Base-by-base conservation (phyloP, 2,113 vertebrate species). In the Microcebus jonahi region DNA sequence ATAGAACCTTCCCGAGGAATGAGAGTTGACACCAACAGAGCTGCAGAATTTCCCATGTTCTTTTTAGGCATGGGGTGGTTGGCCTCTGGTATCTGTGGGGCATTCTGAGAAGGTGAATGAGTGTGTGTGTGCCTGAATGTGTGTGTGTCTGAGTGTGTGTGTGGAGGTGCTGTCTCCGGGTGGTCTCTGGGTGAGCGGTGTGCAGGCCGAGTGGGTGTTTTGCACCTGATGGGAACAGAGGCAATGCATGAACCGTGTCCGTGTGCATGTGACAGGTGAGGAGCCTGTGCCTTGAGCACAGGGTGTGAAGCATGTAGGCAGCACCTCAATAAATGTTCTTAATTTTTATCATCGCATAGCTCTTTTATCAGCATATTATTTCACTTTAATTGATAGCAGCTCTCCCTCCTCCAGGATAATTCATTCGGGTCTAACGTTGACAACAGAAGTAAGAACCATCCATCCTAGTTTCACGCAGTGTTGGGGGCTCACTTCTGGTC, bases 71-170 rank as follows among this genome's bases (percentile, higher is more conserved):
- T 4, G 39, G 65, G 45, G 7, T 13, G 7, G 8, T 7, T 20
- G 45, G 11, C 21, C 10, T 6, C 18, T 48, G 42, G 34, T 21
- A 1, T 17, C 0, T 0, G 2, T 14, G 17, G 21, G 53, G 2
- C 4, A n/a, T 67, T 71, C 27, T 15, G 80, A 79, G 27, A 27
- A 45, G 82, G 57, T 31, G 45, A 21, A n/a, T 10, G 11, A 12
- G 20, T 48, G 15, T 1, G 4, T 55, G 23, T 65, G 34, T 63
- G 48, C 29, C 21, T 29, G 31, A 20, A 48, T 53, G 39, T 27
- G 27, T 10, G 8, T 12, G 34, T 65, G 50, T 29, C 21, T 29
- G 31, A 20, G 59, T 53, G 39, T 27, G 27, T 10, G 8, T 12
- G 45, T 23, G 9, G 21, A 39, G 50, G 2, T 4, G 6, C n/a